Evolutionary conservation across 2,113 vertebrate genomes (phyloP).

Genomic region (Hemiprocne comata): DNA sequence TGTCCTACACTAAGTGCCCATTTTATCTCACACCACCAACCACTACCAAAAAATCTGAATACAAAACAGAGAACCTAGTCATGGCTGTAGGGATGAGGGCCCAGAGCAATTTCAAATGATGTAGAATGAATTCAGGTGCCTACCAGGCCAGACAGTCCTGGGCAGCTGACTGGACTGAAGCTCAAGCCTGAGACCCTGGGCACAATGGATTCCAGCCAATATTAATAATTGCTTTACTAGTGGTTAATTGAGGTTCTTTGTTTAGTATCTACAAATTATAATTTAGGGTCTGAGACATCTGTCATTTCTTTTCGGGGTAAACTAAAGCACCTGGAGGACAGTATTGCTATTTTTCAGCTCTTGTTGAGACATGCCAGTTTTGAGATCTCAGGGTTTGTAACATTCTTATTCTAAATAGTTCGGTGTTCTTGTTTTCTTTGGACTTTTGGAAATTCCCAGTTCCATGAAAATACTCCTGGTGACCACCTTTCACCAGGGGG

Average conservation of each 20-base stretch:
- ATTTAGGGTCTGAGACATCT: slow-evolving; percentile 11
- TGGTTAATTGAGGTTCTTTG: slow-evolving; percentile 47
- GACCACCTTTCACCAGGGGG: background rate
- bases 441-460: background rate
- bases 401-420: background rate
- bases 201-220: slow-evolving; percentile 44
- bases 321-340: slow-evolving; percentile 4
- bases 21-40: background rate
- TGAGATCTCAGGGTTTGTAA: background rate
- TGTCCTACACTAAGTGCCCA: fast-evolving
- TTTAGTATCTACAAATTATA: slow-evolving; percentile 11
- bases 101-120: background rate
- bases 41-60: background rate
- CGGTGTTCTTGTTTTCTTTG: background rate
- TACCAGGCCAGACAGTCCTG: background rate
- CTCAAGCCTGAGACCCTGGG: slow-evolving; percentile 19
- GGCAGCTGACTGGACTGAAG: background rate
- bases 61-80: background rate
- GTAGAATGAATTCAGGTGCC: background rate
- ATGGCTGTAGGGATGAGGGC: background rate
- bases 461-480: background rate
- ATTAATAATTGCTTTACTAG: slow-evolving; percentile 54
- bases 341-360: background rate
- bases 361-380: background rate
- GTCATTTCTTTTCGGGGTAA: background rate